These are phyloP conservation scores for Glyphotaelius pellucidus DNA, from an alignment of 2,888 invertebrate genomes.

Conservation along the genomic window DNA sequence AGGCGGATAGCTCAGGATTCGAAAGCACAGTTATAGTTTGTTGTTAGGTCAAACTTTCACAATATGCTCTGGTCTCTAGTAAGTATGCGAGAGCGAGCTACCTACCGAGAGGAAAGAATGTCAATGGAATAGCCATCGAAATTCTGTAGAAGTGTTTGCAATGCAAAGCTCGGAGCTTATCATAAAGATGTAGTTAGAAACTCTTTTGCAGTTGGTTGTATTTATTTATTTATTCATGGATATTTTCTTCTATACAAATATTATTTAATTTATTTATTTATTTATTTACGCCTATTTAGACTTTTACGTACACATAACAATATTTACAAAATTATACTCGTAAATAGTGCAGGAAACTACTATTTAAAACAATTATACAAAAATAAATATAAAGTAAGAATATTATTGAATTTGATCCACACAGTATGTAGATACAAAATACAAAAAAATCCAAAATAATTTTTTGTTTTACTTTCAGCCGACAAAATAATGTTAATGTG, in stretches of 20 bases:
- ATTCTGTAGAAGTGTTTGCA: background rate
- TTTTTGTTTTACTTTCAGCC: no score
- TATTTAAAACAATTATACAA: no score
- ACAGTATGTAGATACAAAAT: no score
- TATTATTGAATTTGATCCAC: no score
- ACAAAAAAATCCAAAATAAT: no score
- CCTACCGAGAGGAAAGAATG: background rate
- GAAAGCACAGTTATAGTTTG: background rate
- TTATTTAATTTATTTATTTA: no score
- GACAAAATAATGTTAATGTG: no score
- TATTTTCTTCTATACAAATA: background rate
- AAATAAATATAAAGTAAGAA: no score
- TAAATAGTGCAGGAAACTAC: no score
- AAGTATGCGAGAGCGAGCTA: background rate
- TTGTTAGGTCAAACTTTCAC: background rate
- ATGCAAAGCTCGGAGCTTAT: background rate
- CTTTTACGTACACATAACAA: no score
- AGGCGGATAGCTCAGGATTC: background rate
- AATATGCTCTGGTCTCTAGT: background rate
- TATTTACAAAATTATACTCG: no score
- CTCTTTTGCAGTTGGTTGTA: background rate
- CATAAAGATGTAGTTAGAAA: background rate
- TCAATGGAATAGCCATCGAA: background rate
- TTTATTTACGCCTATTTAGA: no score
- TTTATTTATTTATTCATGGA: background rate